phyloP scores from a whole-genome alignment of 2,888 invertebrate species.

The Torymus aiolomorphi region DNA sequence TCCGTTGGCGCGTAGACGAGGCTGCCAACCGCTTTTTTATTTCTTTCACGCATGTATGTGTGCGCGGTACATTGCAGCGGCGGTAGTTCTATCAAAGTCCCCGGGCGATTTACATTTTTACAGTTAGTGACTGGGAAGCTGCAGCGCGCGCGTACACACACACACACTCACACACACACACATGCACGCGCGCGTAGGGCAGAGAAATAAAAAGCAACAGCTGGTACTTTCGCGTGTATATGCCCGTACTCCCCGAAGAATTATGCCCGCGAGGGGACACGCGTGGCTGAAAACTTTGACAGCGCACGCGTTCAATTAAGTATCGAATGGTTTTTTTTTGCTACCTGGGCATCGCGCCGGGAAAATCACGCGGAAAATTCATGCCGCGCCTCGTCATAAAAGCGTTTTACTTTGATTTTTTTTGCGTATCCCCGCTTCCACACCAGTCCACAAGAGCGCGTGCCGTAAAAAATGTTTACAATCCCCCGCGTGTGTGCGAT shows the following conservation, averaged over 20 bases:
- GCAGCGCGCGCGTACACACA: neutral
- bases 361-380: neutral
- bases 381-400: neutral
- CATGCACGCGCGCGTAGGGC: too few relatives aligned
- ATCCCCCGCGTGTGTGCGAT: too few relatives aligned
- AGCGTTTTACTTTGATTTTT: slow-evolving; percentile 3
- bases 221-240: neutral
- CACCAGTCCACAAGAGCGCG: neutral
- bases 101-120: slow-evolving; percentile 30
- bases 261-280: neutral
- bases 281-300: slow-evolving; percentile 11
- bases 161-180: too few relatives aligned
- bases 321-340: neutral
- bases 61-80: neutral
- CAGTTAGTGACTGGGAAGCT: slow-evolving; percentile 6
- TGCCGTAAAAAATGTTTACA: too few relatives aligned
- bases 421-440: too few relatives aligned
- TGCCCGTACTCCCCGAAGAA: neutral
- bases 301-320: slow-evolving; percentile 17
- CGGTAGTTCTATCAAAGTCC: neutral
- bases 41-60: too few relatives aligned
- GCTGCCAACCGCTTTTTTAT: neutral
- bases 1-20: too few relatives aligned
- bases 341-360: too few relatives aligned
- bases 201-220: slow-evolving; percentile 23